Evolutionary conservation across 2,797 vertebrate species (phyloP), one percentile per base, ranked within the genome.

Genomic region (Gymnopithys bicolor): DNA sequence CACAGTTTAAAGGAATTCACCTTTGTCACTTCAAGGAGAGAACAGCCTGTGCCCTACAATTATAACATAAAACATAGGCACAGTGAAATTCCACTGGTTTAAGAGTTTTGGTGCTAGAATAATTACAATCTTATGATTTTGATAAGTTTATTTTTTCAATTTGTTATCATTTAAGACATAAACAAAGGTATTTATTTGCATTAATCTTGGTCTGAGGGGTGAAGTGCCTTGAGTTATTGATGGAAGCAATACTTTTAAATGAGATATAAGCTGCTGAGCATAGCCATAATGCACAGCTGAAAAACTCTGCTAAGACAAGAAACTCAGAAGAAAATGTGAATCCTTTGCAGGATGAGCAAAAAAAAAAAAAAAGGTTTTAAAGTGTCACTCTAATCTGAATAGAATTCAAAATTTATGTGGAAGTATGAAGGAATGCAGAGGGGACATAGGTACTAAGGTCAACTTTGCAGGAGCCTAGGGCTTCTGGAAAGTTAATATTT

Each of bases 1-100:
- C 68, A 51, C 33, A 75, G 82, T 92, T 94, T 93, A 89, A 95
- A 93, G 69, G 79, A 96, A 87, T 74, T 96, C 93, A 92, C 95
- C 89, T 93, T 58, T 87, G 89, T 92, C 93, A 87, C 64, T 87
- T 94, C 89, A 95, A 96, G 91, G 89, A 85, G 85, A 94, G 79
- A 87, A 89, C 79, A 94, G 45, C 13, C 58, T 64, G 60, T 87
- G 76, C 87, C 93, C 53, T 94, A 71, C 43, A 51, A 51, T 78
- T 83, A 85, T 13, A 74, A 80, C 37, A 77, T 75, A 93, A 89
- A 92, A 49, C 25, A 89, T 10, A 43, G 7, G 27, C 35, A 64
- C 19, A 53, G 45, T 77, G 33, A 23, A 92, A 94, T 17, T 77
- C 33, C 37, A 45, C 25, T 68, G 16, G 4, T 60, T 89, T 83